Conservation (phyloP, 2,797 vertebrate species). For the Gymnothorax javanicus region DNA sequence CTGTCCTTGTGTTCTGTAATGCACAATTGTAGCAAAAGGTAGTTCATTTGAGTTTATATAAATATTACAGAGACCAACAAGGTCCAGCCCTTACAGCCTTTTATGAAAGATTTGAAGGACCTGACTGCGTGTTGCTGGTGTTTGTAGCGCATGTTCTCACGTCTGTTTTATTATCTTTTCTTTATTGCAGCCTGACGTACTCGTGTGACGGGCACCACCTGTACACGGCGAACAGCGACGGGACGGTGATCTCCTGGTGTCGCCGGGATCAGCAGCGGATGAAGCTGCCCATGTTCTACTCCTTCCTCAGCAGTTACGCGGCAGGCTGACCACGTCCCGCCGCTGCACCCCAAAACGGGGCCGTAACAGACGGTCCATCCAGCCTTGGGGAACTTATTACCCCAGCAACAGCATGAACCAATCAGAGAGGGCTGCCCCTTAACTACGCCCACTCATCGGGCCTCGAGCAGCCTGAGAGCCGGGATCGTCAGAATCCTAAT, state of each 20-base stretch:
- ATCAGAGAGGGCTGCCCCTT: constrained; percentile 13
- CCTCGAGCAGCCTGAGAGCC: constrained; percentile 44
- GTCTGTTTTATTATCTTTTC: neutral
- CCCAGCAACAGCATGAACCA: constrained; percentile 61
- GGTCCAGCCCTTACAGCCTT: too few relatives aligned
- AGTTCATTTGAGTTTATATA: too few relatives aligned
- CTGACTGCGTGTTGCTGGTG: too few relatives aligned
- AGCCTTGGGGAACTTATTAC: neutral
- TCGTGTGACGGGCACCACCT: constrained; percentile 97
- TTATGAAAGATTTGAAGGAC: too few relatives aligned
- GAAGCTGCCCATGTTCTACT: constrained; percentile 98
- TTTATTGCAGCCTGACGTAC: constrained; percentile 86
- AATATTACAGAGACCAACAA: too few relatives aligned
- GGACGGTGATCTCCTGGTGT: constrained; percentile 95
- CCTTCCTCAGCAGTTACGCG: constrained; percentile 96
- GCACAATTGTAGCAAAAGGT: too few relatives aligned
- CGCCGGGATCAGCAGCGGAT: constrained; percentile 95
- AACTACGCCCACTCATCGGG: constrained; percentile 41
- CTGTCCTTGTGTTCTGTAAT: too few relatives aligned
- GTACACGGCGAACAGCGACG: constrained; percentile 95
- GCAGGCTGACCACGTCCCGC: constrained; percentile 75
- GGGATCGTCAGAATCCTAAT: too few relatives aligned
- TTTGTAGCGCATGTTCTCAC: too few relatives aligned
- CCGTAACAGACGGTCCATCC: neutral
- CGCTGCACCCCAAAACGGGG: neutral